Evolutionary conservation across 2,888 invertebrate species (phyloP), one percentile per base, ranked within the genome.

Genomic region (Sceliomorpha sp.): DNA sequence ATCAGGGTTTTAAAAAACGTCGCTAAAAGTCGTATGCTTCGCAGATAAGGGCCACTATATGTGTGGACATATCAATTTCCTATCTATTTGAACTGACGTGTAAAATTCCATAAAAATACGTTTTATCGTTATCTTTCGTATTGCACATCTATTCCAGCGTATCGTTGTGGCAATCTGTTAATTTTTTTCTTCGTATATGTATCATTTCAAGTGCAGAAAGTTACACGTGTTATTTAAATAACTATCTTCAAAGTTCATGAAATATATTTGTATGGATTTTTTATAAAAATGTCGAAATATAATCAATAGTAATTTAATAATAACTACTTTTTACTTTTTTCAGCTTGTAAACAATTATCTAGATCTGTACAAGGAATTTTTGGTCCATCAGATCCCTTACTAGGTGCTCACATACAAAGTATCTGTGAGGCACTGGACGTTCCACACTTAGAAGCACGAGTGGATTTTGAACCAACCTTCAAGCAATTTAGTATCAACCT

Each of bases 391-490:
- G 96, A 97, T 77, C 93, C 95, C 0, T 89, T 94, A 31, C 89
- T 97, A 7, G 94, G 96, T 0, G 91, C 93, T 0, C 96, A 97
- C 76, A 92, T 98, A 40, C 95, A 95, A 84, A 96, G 96, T 37
- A 94, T 98, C 85, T 96, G 97, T 85, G 94, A 95, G 75, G 93
- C 96, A 0, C 89, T 97, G 48, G 95, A 96, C 85, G 93, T 96
- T n/a, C 98, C 98, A 0, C 96, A 98, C 83, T 90, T 98, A 44
- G 95, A 96, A 79, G 93, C 93, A 1, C 89, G 93, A 32, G 90
- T 93, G 69, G 93, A 93, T 86, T 91, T 92, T 75, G 93, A 93
- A 80, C 90, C 91, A 4, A 85, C 89, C 56, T 91, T 91, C 78
- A 91, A 91, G 81, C 93, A 94, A 76, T 95, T 95, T 85, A 96